Evolutionary conservation across 2,888 invertebrate genomes (phyloP), one percentile per base, ranked within the genome.

Genomic region (Sericinus montela): DNA sequence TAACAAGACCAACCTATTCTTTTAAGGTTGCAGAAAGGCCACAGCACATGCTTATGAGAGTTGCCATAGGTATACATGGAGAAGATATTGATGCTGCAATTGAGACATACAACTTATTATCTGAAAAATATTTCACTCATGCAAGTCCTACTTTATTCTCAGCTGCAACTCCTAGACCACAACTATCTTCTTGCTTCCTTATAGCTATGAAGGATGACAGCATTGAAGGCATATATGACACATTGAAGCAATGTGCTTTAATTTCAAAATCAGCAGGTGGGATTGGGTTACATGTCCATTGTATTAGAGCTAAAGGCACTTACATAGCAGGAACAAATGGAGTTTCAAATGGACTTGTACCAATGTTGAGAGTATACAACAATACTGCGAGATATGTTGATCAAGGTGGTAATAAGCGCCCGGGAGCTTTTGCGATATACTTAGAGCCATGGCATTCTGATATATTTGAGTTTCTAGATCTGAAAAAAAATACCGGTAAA

Each of bases 401-500:
- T 77, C 99, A 99, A 87, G 98, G 98, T 15, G 98, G 98, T 40
- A 98, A 98, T 71, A 98, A 98, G 90, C 89, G 98, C 54, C 98
- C 98, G 1, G 99, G 99, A 15, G 98, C 98, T 2, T 98, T 99
- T 87, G 98, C 99, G 11, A 93, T 99, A 53, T 99, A 99, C 72
- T 82, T 99, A 45, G 99, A 99, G 80, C 99, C 99, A 0, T 99
- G 99, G 99, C 99, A 99, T 85, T 94, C 97, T 0, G 99, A 99
- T 77, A 90, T 99, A 51, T 97, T 98, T 74, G 97, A 97, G 52
- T 99, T 98, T 82, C 85, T 99, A 43, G 96, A 98, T 72, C 87
- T 98, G 42, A 97, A 95, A 71, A 98, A 98, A 75, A 99, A 99
- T 74, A 98, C 97, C 0, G 95, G 99, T 0, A 97, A 97, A 71